Evolutionary conservation across 2,888 invertebrate genomes (phyloP).

Genomic region (Creontiades dilutus): DNA sequence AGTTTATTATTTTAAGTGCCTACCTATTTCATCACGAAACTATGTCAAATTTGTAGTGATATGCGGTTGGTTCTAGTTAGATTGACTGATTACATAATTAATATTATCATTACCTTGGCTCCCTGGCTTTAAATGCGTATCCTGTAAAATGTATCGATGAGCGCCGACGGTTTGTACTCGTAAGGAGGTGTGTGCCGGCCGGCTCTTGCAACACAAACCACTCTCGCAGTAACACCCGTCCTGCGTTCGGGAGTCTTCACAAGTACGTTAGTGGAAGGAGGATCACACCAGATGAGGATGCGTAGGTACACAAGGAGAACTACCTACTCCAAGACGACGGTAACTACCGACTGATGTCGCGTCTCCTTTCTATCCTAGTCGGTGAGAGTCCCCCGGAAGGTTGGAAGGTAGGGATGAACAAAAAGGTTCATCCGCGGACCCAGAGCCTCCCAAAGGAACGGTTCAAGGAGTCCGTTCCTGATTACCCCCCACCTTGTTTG

Average conservation of each 20-base stretch:
- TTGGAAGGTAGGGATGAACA: slow-evolving; percentile 19
- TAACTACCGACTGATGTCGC: slow-evolving; percentile 10
- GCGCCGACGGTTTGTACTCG: neutral
- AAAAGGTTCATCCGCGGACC: neutral
- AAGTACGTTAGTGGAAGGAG: neutral
- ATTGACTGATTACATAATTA: too few species aligned
- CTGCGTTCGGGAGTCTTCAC: neutral
- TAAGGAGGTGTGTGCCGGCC: neutral
- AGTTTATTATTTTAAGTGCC: too few species aligned
- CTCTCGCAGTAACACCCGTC: slow-evolving; percentile 1
- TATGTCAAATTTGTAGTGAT: too few species aligned
- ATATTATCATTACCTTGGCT: neutral
- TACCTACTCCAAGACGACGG: neutral
- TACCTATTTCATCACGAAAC: too few species aligned
- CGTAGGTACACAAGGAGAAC: neutral
- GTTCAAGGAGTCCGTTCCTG: neutral
- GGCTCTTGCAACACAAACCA: slow-evolving; percentile 4
- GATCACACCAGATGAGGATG: neutral
- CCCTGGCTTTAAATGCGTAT: neutral
- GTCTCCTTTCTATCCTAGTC: slow-evolving; percentile 25
- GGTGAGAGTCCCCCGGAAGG: slow-evolving; percentile 9
- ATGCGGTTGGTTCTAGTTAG: too few species aligned
- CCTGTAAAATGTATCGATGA: neutral
- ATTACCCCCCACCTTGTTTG: neutral
- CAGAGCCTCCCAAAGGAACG: neutral